A percentile compares a stretch with the other conserved stretches of the same genome.
These are phyloP conservation scores for Tiaroga cobitis DNA, from an alignment of 2,797 vertebrate genomes.

Conservation along the genomic window DNA sequence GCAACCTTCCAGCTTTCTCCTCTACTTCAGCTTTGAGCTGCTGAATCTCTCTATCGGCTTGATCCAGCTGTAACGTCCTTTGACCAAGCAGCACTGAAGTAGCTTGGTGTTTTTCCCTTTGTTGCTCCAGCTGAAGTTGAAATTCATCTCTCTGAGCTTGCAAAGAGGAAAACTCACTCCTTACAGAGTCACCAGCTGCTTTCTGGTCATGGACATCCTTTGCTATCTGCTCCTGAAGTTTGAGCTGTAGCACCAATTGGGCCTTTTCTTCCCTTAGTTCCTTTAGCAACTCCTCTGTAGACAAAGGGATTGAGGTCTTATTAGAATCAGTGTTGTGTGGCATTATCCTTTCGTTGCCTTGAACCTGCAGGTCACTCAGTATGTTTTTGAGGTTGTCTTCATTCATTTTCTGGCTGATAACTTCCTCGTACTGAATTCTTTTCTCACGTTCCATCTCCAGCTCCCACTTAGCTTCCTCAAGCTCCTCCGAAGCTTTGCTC, in stretches of 20 bases:
- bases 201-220: constrained; percentile 74
- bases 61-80: constrained; percentile 67
- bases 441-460: constrained; percentile 78
- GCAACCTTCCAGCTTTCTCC: constrained; percentile 62
- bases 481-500: constrained; percentile 77
- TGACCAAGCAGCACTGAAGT: constrained; percentile 69
- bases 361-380: constrained; percentile 63
- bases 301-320: constrained; percentile 50
- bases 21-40: constrained; percentile 71
- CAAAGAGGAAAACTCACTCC: constrained; percentile 64
- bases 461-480: constrained; percentile 66
- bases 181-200: constrained; percentile 62
- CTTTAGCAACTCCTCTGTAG: constrained; percentile 63
- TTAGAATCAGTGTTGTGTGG: constrained; percentile 29
- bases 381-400: constrained; percentile 73
- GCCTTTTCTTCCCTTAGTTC: constrained; percentile 70
- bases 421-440: constrained; percentile 69
- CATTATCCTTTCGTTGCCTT: constrained; percentile 9
- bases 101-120: constrained; percentile 66
- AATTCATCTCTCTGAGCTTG: constrained; percentile 73
- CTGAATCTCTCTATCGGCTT: constrained; percentile 64
- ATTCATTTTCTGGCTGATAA: constrained; percentile 65
- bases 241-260: constrained; percentile 65
- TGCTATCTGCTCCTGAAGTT: constrained; percentile 71
- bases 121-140: constrained; percentile 70